Percentiles rank a stretch among this genome's conserved stretches.
Conservation (phyloP, 2,113 vertebrate genomes). For the Nerophis ophidion region DNA sequence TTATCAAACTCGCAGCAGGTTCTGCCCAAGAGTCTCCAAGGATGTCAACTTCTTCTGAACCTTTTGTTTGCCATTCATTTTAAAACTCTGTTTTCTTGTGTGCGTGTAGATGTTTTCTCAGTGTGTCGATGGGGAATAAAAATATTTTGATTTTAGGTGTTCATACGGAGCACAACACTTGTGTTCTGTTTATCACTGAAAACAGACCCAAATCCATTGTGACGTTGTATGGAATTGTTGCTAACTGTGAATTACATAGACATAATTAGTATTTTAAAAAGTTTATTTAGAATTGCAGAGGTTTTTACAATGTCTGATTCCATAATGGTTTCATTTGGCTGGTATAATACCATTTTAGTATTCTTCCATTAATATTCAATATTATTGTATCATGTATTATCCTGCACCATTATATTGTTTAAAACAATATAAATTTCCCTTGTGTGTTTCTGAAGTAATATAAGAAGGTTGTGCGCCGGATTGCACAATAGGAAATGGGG, state of each 20-base stretch:
- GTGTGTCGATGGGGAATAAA: conserved; percentile 2
- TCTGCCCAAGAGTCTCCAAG: conserved; percentile 28
- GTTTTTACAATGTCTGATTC: conserved; percentile 7
- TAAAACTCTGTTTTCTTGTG: conserved; percentile 7
- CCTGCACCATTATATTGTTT: too few relatives aligned
- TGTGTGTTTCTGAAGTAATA: too few relatives aligned
- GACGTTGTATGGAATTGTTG: not conserved
- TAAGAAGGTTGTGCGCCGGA: not conserved
- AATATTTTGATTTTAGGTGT: conserved; percentile 25
- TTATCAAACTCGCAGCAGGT: conserved; percentile 38
- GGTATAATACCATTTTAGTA: not conserved
- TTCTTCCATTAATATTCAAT: conserved; percentile 5
- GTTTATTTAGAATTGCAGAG: not conserved
- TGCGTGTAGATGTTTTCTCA: conserved; percentile 6
- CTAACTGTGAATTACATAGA: conserved; percentile 7
- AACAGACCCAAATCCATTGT: conserved; percentile 10
- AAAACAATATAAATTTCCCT: too few relatives aligned
- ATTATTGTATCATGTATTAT: too few relatives aligned
- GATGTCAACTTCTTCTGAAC: conserved; percentile 38
- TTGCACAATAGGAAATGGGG: not conserved
- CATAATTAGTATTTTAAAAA: conserved; percentile 11
- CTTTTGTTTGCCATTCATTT: conserved; percentile 37
- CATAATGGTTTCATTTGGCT: conserved; percentile 6
- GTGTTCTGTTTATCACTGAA: conserved; percentile 11
- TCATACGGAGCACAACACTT: conserved; percentile 16